Evolutionary conservation across 1,140 invertebrate species (phyloP).

Genomic region (Drosophila paulistorum): DNA sequence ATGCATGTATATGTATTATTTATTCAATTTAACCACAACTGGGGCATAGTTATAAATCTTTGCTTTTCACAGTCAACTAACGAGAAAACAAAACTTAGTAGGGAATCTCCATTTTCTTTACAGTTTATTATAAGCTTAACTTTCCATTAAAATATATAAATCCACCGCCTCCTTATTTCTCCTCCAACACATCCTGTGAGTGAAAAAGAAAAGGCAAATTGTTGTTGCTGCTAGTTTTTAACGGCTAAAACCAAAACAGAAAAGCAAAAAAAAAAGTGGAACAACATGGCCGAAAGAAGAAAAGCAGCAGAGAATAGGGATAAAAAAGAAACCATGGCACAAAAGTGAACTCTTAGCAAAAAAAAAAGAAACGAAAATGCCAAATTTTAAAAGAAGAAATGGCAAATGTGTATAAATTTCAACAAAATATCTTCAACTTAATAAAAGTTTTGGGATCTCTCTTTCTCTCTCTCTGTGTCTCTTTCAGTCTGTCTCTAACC

Average conservation of each 20-base stretch:
- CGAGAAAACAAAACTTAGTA: slow-evolving; percentile 50
- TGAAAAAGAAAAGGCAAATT: slow-evolving; percentile 45
- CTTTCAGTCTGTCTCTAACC: slow-evolving; percentile 5
- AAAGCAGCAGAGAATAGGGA: slow-evolving; percentile 26
- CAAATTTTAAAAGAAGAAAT: slow-evolving; percentile 40
- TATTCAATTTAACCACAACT: slow-evolving; percentile 10
- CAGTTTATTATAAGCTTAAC: slow-evolving; percentile 80
- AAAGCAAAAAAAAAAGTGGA: slow-evolving; percentile 8
- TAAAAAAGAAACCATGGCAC: slow-evolving; percentile 7
- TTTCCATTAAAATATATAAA: slow-evolving; percentile 81
- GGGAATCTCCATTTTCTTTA: slow-evolving; percentile 74
- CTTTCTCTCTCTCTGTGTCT: background rate
- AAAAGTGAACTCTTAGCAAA: slow-evolving; percentile 41
- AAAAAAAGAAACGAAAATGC: background rate
- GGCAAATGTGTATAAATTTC: slow-evolving; percentile 80
- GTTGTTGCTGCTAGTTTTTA: slow-evolving; percentile 61
- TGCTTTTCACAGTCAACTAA: slow-evolving; percentile 46
- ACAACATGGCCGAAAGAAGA: slow-evolving; percentile 42
- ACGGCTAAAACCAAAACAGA: slow-evolving; percentile 44
- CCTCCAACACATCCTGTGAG: background rate
- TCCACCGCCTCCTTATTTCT: slow-evolving; percentile 29
- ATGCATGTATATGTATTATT: background rate
- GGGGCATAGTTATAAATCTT: slow-evolving; percentile 3
- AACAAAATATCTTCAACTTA: slow-evolving; percentile 82
- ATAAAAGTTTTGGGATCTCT: slow-evolving; percentile 72